A percentile compares a stretch with the other conserved stretches of the same genome.
Conservation (phyloP, 2,888 invertebrate genomes). For the Drosophila melanocephala region DNA sequence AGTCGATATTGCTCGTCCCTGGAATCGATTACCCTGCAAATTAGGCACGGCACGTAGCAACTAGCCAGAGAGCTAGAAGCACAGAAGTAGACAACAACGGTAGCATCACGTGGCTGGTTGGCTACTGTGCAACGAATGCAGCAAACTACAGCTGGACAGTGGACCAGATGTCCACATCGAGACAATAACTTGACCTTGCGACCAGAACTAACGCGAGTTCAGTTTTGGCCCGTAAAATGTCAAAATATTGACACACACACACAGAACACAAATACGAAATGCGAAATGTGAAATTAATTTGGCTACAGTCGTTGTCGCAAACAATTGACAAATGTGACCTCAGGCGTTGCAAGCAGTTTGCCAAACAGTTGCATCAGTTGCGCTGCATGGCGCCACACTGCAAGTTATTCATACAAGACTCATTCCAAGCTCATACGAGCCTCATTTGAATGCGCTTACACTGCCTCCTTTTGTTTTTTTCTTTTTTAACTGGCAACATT, state of each 20-base stretch:
- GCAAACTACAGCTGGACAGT: slow-evolving; percentile 31
- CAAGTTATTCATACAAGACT: slow-evolving; percentile 34
- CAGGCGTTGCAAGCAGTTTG: slow-evolving; percentile 21
- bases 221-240: slow-evolving; percentile 44
- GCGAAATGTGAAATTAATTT: slow-evolving; percentile 73
- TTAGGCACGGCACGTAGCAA: slow-evolving; percentile 44
- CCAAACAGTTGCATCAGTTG: slow-evolving; percentile 52
- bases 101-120: slow-evolving; percentile 37
- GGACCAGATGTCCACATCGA: slow-evolving; percentile 61
- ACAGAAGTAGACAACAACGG: slow-evolving; percentile 8
- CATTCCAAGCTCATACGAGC: slow-evolving; percentile 70
- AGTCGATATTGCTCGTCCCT: slow-evolving; percentile 10
- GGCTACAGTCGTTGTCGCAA: slow-evolving; percentile 53
- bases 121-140: slow-evolving; percentile 70
- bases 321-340: slow-evolving; percentile 13
- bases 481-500: slow-evolving; percentile 21
- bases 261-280: slow-evolving; percentile 17
- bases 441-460: slow-evolving; percentile 63
- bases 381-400: slow-evolving; percentile 55
- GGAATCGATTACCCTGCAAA: slow-evolving; percentile 37
- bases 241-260: slow-evolving; percentile 73
- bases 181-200: slow-evolving; percentile 70
- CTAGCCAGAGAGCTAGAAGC: background rate
- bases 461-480: background rate
- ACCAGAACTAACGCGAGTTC: slow-evolving; percentile 72